Base-by-base conservation (phyloP, 2,113 vertebrate genomes). In the Grallaria varia region DNA sequence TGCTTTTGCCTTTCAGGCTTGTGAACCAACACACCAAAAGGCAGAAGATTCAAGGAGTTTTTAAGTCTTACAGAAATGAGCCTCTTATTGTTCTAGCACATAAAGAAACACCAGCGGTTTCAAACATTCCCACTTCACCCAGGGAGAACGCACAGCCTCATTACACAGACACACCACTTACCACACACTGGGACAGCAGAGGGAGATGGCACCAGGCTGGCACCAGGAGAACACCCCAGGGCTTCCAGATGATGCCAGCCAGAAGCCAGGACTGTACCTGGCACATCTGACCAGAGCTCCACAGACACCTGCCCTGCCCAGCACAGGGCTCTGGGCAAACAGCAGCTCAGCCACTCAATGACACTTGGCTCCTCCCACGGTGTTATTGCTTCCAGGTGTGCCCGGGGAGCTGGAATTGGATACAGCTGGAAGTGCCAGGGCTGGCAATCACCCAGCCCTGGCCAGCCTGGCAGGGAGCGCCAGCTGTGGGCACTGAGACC, bases 261-360 rank as follows among this genome's bases (percentile, higher is more conserved):
- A 74, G 64, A 5, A 24, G 52, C 39, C 5, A 35, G 68, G 14
- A 44, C 3, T 0, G 0, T 0, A 0, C 4, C 0, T 0, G 3
- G 6, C 1, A 21, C 31, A 56, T 15, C 3, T 0, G 22, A 14
- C 7, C 74, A 9, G 47, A 4, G 11, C 30, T 40, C 52, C 83
- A 20, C 62, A 3, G 8, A 3, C n/a, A 10, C 47, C 53, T 2
- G 7, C 45, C 4, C 71, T 13, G 1, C 37, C 21, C 5, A 9
- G 3, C 72, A 53, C 24, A 25, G 2, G 24, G 14, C 33, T 44
- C 2, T 0, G 0, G 0, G 6, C 25, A 27, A 10, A 63, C 17
- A 7, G 5, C 2, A 66, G 24, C 60, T 44, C 71, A 52, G 31
- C 11, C 81, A 3, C 37, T 44, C 2, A 0, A 6, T 15, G 5